Evolutionary conservation across 1,140 invertebrate species (phyloP).

Genomic region (Platyura marginata): DNA sequence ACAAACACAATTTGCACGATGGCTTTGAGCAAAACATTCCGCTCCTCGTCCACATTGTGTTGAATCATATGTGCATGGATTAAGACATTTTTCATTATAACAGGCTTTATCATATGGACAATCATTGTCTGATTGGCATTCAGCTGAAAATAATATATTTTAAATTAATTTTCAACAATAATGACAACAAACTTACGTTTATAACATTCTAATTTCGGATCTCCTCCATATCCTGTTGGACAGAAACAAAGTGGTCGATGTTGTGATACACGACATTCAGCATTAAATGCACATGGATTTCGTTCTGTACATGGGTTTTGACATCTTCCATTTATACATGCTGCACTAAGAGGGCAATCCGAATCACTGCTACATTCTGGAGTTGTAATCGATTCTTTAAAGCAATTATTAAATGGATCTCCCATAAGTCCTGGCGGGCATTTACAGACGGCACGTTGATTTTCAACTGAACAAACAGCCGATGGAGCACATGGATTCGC

Average conservation of each 20-base stretch:
- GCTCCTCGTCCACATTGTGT: conserved; percentile 58
- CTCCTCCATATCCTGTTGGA: conserved; percentile 65
- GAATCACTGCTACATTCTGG: conserved; percentile 48
- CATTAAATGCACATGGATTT: conserved; percentile 60
- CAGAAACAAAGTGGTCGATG: conserved; percentile 67
- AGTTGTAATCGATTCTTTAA: conserved; percentile 28
- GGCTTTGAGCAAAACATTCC: conserved; percentile 50
- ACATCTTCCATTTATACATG: conserved; percentile 59
- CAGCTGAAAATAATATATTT: conserved; percentile 35
- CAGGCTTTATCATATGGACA: conserved; percentile 77
- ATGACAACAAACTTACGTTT: conserved; percentile 46
- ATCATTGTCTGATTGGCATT: conserved; percentile 61
- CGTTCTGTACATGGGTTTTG: conserved; percentile 56
- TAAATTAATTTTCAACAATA: conserved; percentile 2
- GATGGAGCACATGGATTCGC: conserved; percentile 57
- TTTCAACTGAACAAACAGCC: conserved; percentile 54
- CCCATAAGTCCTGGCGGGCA: conserved; percentile 58
- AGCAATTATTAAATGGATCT: conserved; percentile 64
- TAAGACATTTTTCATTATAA: conserved; percentile 54
- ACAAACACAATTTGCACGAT: conserved; percentile 63
- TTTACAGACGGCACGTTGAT: conserved; percentile 56
- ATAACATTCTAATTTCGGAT: conserved; percentile 69
- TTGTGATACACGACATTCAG: conserved; percentile 49
- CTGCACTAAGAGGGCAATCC: conserved; percentile 53
- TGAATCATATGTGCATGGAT: conserved; percentile 47